Base-by-base conservation (phyloP, 2,113 vertebrate species). In the Choloepus hoffmanni region DNA sequence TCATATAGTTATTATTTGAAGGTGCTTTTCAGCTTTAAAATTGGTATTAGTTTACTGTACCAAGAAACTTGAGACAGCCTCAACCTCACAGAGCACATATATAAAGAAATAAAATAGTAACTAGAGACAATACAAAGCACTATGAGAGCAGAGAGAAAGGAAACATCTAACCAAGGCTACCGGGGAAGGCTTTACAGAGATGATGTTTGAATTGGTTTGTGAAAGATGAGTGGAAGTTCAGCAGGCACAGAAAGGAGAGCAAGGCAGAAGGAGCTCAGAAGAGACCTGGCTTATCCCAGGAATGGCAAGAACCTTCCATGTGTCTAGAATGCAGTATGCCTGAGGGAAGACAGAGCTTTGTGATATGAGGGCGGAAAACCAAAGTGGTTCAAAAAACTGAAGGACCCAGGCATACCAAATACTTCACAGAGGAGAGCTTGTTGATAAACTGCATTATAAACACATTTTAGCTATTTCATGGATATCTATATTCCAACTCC, bases 1-100 rank as follows among this genome's bases (percentile, higher is more conserved):
- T 95, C 90, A 90, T 83, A 62, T 16, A 72, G 30, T 79, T 92
- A 95, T 89, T 79, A 94, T 85, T 93, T 89, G 95, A 89, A 93
- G 67, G 18, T 87, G 28, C 62, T 89, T 90, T 97, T 90, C 26
- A 68, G 65, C 40, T 96, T 85, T 87, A 65, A 85, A 94, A 88
- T 70, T 10, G 79, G 12, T 78, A 53, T 68, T 88, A 90, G 45
- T 73, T 95, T 50, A 24, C 5, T 79, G 33, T 92, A 88, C 18
- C 77, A 76, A 95, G 74, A 94, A 92, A 79, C 30, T 33, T 1
- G 50, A 73, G 45, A 62, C 24, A 90, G 26, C 3, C 18, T 77
- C 53, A 63, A 72, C n/a, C 13, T 72, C 68, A 79, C 89, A 92
- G n/a, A 87, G n/a, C n/a, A 95, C 15, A 77, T 18, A 45, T 5